phyloP scores from a whole-genome alignment of 2,888 invertebrate species.

The Amblyteles armatorius region DNA sequence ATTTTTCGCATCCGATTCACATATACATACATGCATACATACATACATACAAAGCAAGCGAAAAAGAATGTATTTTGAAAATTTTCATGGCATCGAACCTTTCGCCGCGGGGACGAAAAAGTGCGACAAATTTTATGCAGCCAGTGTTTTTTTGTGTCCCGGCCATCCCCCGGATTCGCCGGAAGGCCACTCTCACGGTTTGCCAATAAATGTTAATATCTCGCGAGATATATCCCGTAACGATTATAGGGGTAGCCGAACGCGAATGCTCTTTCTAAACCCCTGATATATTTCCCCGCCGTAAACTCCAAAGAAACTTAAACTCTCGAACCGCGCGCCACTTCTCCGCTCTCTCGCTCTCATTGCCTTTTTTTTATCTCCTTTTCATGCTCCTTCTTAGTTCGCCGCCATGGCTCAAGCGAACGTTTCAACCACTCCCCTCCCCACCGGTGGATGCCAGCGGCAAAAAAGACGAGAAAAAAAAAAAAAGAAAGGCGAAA shows the following conservation, averaged over 20 bases:
- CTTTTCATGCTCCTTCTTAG: constrained; percentile 8
- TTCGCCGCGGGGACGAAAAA: neutral
- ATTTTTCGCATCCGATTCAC: too few species aligned
- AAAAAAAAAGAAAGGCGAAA: neutral
- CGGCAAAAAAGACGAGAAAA: constrained; percentile 17
- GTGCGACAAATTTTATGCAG: neutral
- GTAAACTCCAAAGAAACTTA: constrained; percentile 54
- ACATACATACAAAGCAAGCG: too few species aligned
- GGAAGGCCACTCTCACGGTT: neutral
- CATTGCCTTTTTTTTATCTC: neutral
- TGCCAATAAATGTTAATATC: constrained; percentile 47
- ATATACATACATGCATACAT: too few species aligned
- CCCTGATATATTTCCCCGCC: constrained; percentile 36
- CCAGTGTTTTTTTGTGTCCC: neutral
- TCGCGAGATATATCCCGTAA: constrained; percentile 25
- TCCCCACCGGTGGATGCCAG: neutral
- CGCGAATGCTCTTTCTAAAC: constrained; percentile 28
- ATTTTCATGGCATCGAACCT: neutral
- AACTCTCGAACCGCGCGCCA: constrained; percentile 11
- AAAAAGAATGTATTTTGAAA: neutral
- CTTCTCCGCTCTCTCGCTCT: constrained; percentile 26
- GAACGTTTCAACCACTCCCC: constrained; percentile 27
- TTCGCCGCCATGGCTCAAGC: neutral
- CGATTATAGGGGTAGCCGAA: constrained; percentile 16
- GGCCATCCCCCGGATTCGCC: neutral